phyloP scores from a whole-genome alignment of 2,888 invertebrate genomes.

The Tuberolachnus salignus region DNA sequence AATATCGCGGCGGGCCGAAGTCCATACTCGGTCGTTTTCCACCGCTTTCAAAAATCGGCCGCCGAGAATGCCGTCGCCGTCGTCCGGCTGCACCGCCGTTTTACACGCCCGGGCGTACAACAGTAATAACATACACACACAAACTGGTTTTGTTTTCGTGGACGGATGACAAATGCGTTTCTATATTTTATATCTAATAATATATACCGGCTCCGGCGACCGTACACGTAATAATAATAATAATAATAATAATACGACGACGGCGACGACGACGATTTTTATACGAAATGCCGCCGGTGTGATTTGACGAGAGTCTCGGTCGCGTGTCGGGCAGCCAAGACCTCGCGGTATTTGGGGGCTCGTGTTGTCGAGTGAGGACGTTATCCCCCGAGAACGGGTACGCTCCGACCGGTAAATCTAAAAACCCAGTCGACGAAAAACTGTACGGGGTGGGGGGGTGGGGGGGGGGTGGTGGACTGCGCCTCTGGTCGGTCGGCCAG shows the following conservation, averaged over 20 bases:
- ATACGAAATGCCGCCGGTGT: conserved; percentile 24
- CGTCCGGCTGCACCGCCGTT: background rate
- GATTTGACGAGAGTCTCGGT: conserved; percentile 14
- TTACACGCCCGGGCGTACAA: too few relatives aligned
- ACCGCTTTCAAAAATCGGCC: conserved; percentile 33
- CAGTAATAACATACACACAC: background rate
- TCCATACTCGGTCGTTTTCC: conserved; percentile 21
- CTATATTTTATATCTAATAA: too few relatives aligned
- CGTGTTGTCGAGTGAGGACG: background rate
- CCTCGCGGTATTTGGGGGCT: too few relatives aligned
- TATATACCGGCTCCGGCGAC: background rate
- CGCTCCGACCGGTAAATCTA: background rate
- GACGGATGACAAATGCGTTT: conserved; percentile 40
- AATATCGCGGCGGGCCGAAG: background rate
- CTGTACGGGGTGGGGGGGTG: too few relatives aligned
- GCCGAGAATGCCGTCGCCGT: conserved; percentile 11
- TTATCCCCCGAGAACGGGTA: background rate
- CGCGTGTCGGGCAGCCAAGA: background rate
- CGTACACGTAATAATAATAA: background rate
- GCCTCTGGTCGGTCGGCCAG: too few relatives aligned
- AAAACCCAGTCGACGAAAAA: too few relatives aligned
- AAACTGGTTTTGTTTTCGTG: conserved; percentile 53
- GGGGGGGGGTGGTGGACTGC: too few relatives aligned
- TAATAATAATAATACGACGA: too few relatives aligned
- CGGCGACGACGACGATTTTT: too few relatives aligned